A percentile compares a stretch with the other conserved stretches of the same genome.
These are phyloP conservation scores for Drosophila murphyi DNA, from an alignment of 1,140 invertebrate species.

Conservation along the genomic window DNA sequence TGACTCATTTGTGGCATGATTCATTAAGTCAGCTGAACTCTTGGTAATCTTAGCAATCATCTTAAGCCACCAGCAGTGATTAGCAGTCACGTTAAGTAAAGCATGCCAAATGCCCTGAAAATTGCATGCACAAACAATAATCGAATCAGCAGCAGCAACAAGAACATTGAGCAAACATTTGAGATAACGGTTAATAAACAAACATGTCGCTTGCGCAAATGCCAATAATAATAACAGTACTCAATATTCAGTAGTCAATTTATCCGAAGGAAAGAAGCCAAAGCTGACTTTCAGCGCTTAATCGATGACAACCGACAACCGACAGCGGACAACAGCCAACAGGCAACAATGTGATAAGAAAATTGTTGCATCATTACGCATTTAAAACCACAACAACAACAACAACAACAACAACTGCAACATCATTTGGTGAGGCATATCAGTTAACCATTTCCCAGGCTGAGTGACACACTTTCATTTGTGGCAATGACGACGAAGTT, in stretches of 20 bases:
- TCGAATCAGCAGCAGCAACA: slow-evolving; percentile 34
- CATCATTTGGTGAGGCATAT: slow-evolving; percentile 41
- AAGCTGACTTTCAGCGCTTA: slow-evolving; percentile 23
- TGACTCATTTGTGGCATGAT: too few species aligned
- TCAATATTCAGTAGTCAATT: slow-evolving; percentile 23
- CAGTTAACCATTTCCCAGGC: slow-evolving; percentile 76
- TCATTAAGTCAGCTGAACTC: too few species aligned
- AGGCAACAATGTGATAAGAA: slow-evolving; percentile 68
- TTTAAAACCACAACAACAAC: slow-evolving; percentile 38
- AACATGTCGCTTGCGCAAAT: slow-evolving; percentile 41
- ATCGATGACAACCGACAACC: slow-evolving; percentile 20
- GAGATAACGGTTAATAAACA: slow-evolving; percentile 40
- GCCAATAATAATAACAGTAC: slow-evolving; percentile 11
- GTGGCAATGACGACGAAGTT: slow-evolving; percentile 41
- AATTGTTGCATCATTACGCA: slow-evolving; percentile 79
- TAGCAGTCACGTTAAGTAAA: neutral
- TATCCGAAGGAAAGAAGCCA: slow-evolving; percentile 10
- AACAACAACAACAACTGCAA: slow-evolving; percentile 15
- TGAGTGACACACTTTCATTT: slow-evolving; percentile 75
- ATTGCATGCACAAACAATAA: slow-evolving; percentile 22
- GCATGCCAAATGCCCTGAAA: slow-evolving; percentile 27
- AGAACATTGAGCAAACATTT: slow-evolving; percentile 38
- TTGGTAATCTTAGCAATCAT: too few species aligned
- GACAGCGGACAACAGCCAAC: neutral
- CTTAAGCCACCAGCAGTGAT: too few species aligned